Base-by-base conservation (phyloP, 1,140 invertebrate species). In the Ylistrum balloti region DNA sequence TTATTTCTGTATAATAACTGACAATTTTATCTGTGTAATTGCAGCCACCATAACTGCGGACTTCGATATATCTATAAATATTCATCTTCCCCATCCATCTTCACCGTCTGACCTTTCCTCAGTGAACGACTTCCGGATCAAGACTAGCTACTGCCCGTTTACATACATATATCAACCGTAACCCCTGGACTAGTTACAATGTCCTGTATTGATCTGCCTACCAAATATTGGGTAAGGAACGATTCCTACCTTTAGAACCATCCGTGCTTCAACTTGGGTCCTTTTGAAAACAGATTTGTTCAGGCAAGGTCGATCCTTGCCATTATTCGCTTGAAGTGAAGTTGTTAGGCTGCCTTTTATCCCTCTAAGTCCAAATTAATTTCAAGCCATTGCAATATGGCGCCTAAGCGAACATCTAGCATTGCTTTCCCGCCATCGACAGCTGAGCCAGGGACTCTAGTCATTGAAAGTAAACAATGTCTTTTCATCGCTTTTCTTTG, bases 311-410 rank as follows among this genome's bases (percentile, higher is more conserved):
- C 56, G 56, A 74, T 74, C 56, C 17, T 28, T n/a, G 56, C 56
- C 56, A 28, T 74, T 74, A 74, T 74, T 74, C 56, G 56, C 56
- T 28, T 74, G 22, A 74, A 74, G 56, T 74, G 56, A 74, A 74
- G 22, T 74, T 74, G 56, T 74, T 74, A 74, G 56, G 56, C 41
- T 74, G 56, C 56, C 56, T 74, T 74, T 74, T 28, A 74, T 74
- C 56, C 56, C 22, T 74, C 56, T n/a, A 74, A 74, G 56, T 74
- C 56, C 56, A 74, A 74, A 74, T 74, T 74, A 74, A 74, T 74
- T 74, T 74, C 56, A 74, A 74, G 56, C 56, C 56, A 74, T 74
- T 74, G 56, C 56, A 74, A 74, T 74, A 74, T 74, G 56, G 56
- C 56, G 56, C 56, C 56, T 74, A 74, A 74, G n/a, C 28, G 56